Evolutionary conservation across 2,113 vertebrate genomes (phyloP).

Genomic region (Caranx ignobilis): DNA sequence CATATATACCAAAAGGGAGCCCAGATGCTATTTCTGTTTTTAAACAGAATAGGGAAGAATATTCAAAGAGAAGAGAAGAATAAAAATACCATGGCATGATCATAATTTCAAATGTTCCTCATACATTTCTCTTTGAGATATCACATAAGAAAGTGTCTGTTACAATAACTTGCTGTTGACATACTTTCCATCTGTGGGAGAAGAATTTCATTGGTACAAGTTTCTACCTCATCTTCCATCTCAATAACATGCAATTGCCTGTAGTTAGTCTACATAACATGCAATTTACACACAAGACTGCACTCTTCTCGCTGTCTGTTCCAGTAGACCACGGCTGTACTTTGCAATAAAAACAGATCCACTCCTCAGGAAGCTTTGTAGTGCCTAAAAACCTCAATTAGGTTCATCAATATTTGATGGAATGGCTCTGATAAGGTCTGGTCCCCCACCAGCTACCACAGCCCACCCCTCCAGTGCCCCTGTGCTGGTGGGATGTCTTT

Average conservation of each 20-base stretch:
- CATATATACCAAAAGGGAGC: constrained; percentile 61
- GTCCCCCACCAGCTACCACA: constrained; percentile 25
- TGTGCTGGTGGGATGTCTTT: constrained; percentile 79
- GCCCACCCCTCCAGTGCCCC: constrained; percentile 55
- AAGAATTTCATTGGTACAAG: constrained; percentile 59
- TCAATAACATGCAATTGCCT: constrained; percentile 77
- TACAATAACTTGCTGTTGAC: constrained; percentile 55
- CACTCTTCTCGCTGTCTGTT: constrained; percentile 55
- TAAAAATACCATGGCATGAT: constrained; percentile 59
- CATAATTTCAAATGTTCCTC: constrained; percentile 59
- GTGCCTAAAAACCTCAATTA: constrained; percentile 86
- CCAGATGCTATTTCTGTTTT: constrained; percentile 59
- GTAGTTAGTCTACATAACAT: constrained; percentile 78
- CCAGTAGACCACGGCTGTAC: constrained; percentile 51
- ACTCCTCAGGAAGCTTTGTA: constrained; percentile 78
- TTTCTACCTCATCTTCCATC: constrained; percentile 67
- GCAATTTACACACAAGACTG: constrained; percentile 77
- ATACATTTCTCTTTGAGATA: constrained; percentile 42
- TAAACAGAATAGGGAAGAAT: constrained; percentile 45
- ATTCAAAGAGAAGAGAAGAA: constrained; percentile 44
- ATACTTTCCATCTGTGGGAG: constrained; percentile 56
- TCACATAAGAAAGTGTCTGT: constrained; percentile 36
- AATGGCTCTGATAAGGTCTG: constrained; percentile 73
- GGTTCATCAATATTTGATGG: constrained; percentile 85
- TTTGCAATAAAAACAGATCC: constrained; percentile 69